These are phyloP conservation scores for Sarcophaga subvicina DNA, from an alignment of 2,888 invertebrate genomes.

Conservation along the genomic window DNA sequence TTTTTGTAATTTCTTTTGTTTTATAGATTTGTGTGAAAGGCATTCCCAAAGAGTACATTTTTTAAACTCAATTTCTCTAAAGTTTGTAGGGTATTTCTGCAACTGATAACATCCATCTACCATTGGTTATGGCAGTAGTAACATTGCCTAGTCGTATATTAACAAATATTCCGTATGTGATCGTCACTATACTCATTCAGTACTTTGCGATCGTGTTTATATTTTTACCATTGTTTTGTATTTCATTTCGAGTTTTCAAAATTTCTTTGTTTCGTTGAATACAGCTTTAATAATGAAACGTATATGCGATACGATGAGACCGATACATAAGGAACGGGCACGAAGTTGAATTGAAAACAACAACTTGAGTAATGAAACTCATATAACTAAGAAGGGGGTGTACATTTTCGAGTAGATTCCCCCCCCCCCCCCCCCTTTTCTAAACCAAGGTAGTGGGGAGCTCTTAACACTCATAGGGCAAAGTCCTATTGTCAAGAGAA, in stretches of 20 bases:
- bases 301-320: background rate
- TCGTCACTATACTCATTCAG: slow-evolving; percentile 31
- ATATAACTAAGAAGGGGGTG: slow-evolving; percentile 7
- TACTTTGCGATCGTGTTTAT: slow-evolving; percentile 26
- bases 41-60: background rate
- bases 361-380: too few relatives aligned
- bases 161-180: slow-evolving; percentile 5
- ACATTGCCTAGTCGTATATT: slow-evolving; percentile 1
- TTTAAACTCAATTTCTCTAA: background rate
- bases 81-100: slow-evolving; percentile 13
- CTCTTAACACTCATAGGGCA: slow-evolving; percentile 75
- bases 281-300: slow-evolving; percentile 29
- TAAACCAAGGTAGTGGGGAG: slow-evolving; percentile 47
- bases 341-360: background rate
- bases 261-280: slow-evolving; percentile 57
- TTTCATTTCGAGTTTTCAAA: slow-evolving; percentile 22
- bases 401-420: slow-evolving; percentile 51
- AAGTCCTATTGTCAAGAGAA: slow-evolving; percentile 72
- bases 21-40: too few relatives aligned
- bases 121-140: background rate
- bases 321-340: background rate
- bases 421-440: slow-evolving; percentile 13
- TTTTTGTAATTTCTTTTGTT: too few relatives aligned
- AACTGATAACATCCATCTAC: background rate
- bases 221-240: slow-evolving; percentile 28